Conservation (phyloP, 2,113 vertebrate species). For the Suricata suricatta region DNA sequence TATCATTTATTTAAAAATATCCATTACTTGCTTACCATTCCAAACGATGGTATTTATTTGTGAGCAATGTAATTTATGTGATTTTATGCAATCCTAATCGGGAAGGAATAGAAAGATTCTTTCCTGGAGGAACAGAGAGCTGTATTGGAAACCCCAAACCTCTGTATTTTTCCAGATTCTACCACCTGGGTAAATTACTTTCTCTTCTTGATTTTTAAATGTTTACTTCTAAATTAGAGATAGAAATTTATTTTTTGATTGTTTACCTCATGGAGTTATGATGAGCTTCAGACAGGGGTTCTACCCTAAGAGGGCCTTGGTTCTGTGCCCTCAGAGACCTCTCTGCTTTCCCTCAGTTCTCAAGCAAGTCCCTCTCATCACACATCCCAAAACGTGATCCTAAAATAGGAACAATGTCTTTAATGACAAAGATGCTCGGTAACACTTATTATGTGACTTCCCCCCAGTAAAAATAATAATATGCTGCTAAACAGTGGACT, state of each 20-base stretch:
- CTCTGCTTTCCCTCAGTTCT: not conserved
- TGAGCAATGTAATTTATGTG: slow-evolving; percentile 2
- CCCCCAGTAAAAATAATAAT: not conserved
- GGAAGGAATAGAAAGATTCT: not conserved
- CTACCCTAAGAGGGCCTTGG: not conserved
- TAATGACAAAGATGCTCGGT: not conserved
- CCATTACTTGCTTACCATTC: not conserved
- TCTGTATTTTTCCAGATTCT: not conserved
- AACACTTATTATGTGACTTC: not conserved
- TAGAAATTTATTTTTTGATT: not conserved
- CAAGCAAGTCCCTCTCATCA: not conserved
- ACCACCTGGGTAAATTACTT: not conserved
- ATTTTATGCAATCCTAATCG: not conserved
- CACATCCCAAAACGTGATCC: not conserved
- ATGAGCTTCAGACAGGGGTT: not conserved
- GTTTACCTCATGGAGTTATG: not conserved
- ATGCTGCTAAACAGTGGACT: not conserved
- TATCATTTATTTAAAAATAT: slow-evolving; percentile 2
- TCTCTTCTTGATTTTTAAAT: not conserved
- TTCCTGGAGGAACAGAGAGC: not conserved
- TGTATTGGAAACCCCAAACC: not conserved
- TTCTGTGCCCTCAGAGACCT: not conserved
- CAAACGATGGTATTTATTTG: slow-evolving; percentile 10
- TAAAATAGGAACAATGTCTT: not conserved
- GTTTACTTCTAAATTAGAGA: not conserved